Evolutionary conservation across 2,797 vertebrate species (phyloP).

Genomic region (Anableps anableps): DNA sequence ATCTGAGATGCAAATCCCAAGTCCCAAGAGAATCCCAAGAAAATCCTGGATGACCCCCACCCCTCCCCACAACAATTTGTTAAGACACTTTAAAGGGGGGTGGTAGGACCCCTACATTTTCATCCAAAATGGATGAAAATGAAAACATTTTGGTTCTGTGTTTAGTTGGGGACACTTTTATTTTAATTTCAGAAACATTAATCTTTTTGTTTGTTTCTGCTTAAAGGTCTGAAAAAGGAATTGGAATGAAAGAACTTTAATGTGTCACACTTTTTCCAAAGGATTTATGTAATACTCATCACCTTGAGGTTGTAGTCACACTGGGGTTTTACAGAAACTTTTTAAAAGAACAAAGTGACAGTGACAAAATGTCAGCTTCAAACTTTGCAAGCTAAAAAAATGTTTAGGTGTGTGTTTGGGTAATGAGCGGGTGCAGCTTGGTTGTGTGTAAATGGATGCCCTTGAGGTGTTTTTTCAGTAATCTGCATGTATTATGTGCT

Average conservation of each 20-base stretch:
- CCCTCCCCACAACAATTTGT: too few species aligned
- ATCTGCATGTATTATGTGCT: slow-evolving; percentile 32
- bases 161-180: neutral
- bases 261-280: slow-evolving; percentile 3
- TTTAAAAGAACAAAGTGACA: slow-evolving; percentile 48
- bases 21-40: neutral
- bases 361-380: slow-evolving; percentile 46
- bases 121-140: too few species aligned
- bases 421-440: neutral
- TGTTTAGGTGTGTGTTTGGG: neutral
- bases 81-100: too few species aligned
- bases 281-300: slow-evolving; percentile 19
- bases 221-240: neutral
- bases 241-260: neutral
- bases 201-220: neutral
- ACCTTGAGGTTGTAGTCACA: slow-evolving; percentile 28
- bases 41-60: too few species aligned
- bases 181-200: neutral
- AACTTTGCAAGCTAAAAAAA: slow-evolving; percentile 30
- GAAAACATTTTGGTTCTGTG: neutral
- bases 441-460: slow-evolving; percentile 12
- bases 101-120: too few species aligned
- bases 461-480: slow-evolving; percentile 39
- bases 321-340: slow-evolving; percentile 24
- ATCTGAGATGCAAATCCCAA: neutral